Percentiles rank a stretch among this genome's conserved stretches.
Conservation (phyloP, 2,797 vertebrate genomes). For the Xenopus petersii region DNA sequence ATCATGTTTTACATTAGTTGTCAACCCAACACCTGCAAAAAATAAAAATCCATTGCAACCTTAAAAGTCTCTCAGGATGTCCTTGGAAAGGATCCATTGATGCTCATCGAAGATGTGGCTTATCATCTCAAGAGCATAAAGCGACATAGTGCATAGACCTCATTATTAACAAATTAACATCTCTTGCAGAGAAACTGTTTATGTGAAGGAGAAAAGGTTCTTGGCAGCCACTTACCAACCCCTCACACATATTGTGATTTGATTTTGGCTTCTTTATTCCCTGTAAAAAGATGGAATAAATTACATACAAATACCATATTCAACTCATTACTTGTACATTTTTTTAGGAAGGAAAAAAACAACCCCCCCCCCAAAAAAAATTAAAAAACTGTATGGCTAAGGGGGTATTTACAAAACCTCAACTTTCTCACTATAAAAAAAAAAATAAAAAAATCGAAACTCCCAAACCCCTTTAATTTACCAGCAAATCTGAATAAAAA, state of each 20-base stretch:
- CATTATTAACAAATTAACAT: slow-evolving; percentile 38
- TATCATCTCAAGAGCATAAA: slow-evolving; percentile 37
- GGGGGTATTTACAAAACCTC: too few species aligned
- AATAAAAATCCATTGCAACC: slow-evolving; percentile 22
- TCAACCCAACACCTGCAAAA: slow-evolving; percentile 26
- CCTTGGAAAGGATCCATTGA: slow-evolving; percentile 3
- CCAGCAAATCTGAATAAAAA: too few species aligned
- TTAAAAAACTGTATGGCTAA: background rate
- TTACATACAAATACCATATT: too few species aligned
- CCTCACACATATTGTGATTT: slow-evolving; percentile 45
- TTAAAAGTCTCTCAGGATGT: slow-evolving; percentile 5
- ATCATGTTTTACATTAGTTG: slow-evolving; percentile 2
- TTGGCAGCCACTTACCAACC: slow-evolving; percentile 32
- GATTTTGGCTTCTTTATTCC: slow-evolving; percentile 65
- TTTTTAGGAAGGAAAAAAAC: too few species aligned
- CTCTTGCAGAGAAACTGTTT: slow-evolving; percentile 33
- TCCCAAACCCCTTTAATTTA: too few species aligned
- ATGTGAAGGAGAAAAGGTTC: slow-evolving; percentile 35
- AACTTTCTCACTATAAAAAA: too few species aligned
- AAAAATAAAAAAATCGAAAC: too few species aligned
- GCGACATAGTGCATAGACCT: slow-evolving; percentile 43
- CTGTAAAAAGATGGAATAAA: slow-evolving; percentile 44
- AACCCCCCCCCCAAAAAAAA: too few species aligned
- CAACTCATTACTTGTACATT: too few species aligned
- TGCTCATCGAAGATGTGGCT: slow-evolving; percentile 25